phyloP scores from a whole-genome alignment of 2,888 invertebrate genomes.

The Thereva nobilitata region DNA sequence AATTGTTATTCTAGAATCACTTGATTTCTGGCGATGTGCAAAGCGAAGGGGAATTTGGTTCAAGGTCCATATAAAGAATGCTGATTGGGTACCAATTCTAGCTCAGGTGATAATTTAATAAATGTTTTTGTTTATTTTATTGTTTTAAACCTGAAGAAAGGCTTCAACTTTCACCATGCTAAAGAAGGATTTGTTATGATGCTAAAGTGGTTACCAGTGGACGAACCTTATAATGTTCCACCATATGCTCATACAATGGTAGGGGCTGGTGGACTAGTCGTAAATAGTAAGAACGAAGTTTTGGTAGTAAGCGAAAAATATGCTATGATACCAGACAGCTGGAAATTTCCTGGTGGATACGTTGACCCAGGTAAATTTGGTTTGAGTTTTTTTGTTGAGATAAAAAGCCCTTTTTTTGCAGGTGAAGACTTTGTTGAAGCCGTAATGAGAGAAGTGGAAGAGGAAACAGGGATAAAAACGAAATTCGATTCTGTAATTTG shows the following conservation, averaged over 20 bases:
- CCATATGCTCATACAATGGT: constrained; percentile 78
- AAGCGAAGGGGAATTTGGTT: constrained; percentile 80
- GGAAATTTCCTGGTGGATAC: constrained; percentile 93
- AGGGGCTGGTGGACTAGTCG: constrained; percentile 85
- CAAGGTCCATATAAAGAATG: constrained; percentile 69
- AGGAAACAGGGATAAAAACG: constrained; percentile 85
- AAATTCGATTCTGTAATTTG: constrained; percentile 76
- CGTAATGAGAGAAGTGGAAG: constrained; percentile 81
- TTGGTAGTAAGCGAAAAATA: constrained; percentile 78
- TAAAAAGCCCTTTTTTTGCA: constrained; percentile 50
- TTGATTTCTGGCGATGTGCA: constrained; percentile 46
- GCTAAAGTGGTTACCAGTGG: constrained; percentile 76
- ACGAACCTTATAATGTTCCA: constrained; percentile 68
- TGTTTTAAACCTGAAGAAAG: constrained; percentile 60
- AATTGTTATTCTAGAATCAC: constrained; percentile 68
- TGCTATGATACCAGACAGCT: constrained; percentile 60
- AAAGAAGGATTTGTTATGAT: constrained; percentile 77
- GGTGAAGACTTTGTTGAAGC: constrained; percentile 84
- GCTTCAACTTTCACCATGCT: constrained; percentile 88
- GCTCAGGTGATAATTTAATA: constrained; percentile 62
- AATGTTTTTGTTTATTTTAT: constrained; percentile 1
- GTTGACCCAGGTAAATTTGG: constrained; percentile 73
- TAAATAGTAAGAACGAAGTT: constrained; percentile 75
- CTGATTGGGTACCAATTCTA: constrained; percentile 76
- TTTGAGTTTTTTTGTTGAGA: neutral